Evolutionary conservation across 2,113 vertebrate species (phyloP), one percentile per base, ranked within the genome.

Genomic region (Plectropomus leopardus): DNA sequence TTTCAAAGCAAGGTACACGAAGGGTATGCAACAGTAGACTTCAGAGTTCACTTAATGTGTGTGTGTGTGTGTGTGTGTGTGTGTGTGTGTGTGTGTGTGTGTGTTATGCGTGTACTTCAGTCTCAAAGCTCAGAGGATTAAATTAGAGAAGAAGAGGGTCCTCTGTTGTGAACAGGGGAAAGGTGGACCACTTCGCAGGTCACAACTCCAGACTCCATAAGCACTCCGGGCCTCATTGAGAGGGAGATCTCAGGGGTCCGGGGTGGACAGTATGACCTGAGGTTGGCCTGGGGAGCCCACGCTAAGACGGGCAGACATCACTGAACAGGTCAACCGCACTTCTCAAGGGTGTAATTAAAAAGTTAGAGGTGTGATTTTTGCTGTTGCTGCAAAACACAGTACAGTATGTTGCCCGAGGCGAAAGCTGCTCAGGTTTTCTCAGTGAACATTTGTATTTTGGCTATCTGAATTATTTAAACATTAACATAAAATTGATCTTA

Each of bases 321-420:
- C 64, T 26, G 64, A 26, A 40, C 77, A 63, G 85, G 87, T 91
- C 90, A 92, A 84, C 72, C 70, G 67, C 73, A 54, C 71, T 57
- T 88, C 92, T 92, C 89, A 51, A 47, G 88, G 83, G 87, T 88
- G 83, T 92, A 80, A 93, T 92, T 92, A 90, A 90, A 91, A 91
- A 89, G 90, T 89, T 80, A 78, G 78, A 85, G 72, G 83, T 86
- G 76, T 61, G 76, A 86, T 86, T 89, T 90, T 28, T 87, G 78
- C 77, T 84, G 68, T 66, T 72, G 66, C 82, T 86, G 88, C 81
- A 86, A 66, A 87, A 82, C 69, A 45, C 14, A 19, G 24, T 50
- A 26, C 60, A 75, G 74, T 54, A 19, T 79, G 58, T 59, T 70
- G 73, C 79, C 68, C 1, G 45, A 53, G 68, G 83, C 36, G 1